Conservation (phyloP, 2,113 vertebrate genomes). For the Pteronura brasiliensis region DNA sequence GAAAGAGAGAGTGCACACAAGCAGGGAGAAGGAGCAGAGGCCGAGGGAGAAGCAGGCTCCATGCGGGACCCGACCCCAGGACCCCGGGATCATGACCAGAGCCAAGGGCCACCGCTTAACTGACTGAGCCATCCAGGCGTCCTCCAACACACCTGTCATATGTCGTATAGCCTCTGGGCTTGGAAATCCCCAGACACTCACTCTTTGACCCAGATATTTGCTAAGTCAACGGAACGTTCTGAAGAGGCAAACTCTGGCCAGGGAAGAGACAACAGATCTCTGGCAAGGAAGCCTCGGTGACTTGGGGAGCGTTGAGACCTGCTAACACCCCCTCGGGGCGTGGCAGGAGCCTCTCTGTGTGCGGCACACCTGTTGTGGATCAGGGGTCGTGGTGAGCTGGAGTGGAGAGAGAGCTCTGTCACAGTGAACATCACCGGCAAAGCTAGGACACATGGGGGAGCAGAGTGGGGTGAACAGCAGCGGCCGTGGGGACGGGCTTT, state of each 20-base stretch:
- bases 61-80: too few species aligned
- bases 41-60: too few species aligned
- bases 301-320: not conserved
- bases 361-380: rapidly evolving
- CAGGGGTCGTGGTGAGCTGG: rapidly evolving
- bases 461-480: rapidly evolving
- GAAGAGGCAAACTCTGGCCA: not conserved
- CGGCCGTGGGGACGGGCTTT: not conserved
- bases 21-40: too few species aligned
- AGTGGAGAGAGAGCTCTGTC: not conserved
- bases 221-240: not conserved
- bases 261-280: not conserved
- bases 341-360: rapidly evolving
- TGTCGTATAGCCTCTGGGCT: rapidly evolving
- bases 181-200: not conserved
- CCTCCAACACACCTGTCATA: not conserved
- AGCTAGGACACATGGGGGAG: not conserved
- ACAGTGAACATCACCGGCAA: rapidly evolving
- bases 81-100: too few species aligned
- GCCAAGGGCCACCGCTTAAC: too few species aligned
- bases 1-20: too few species aligned
- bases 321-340: rapidly evolving
- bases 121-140: too few species aligned
- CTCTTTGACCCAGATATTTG: not conserved
- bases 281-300: not conserved